Percentiles rank a stretch among this genome's conserved stretches.
Evolutionary conservation across 2,797 vertebrate genomes (phyloP).

Genomic region (Siniperca scherzeri): DNA sequence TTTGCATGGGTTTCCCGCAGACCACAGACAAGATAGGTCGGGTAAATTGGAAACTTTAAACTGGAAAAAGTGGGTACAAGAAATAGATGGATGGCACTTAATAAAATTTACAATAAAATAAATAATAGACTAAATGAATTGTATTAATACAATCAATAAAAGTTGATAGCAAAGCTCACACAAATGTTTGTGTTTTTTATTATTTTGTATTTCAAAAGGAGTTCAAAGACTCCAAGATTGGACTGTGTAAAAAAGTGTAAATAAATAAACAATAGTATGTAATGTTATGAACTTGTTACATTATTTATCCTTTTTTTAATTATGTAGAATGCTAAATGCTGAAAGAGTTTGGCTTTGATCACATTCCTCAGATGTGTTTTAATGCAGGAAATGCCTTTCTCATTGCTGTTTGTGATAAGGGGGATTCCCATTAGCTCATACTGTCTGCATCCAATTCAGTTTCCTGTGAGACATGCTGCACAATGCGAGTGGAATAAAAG

Average conservation of each 20-base stretch:
- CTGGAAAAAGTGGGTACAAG: not conserved
- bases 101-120: not conserved
- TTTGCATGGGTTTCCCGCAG: not conserved
- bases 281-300: not conserved
- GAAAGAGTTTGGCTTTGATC: conserved; percentile 25
- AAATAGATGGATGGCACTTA: not conserved
- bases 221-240: not conserved
- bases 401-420: conserved; percentile 49
- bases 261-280: not conserved
- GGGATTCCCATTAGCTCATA: conserved; percentile 66
- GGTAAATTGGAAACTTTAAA: not conserved
- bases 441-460: conserved; percentile 44
- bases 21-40: not conserved
- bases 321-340: conserved; percentile 18
- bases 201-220: not conserved
- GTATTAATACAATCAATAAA: not conserved
- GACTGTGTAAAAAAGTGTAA: not conserved
- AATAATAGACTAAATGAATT: not conserved
- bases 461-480: conserved; percentile 59
- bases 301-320: conserved; percentile 2
- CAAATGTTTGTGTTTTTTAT: not conserved
- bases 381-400: conserved; percentile 62
- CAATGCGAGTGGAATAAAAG: conserved; percentile 49
- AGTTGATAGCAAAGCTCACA: not conserved
- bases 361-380: conserved; percentile 33